Evolutionary conservation across 2,113 vertebrate species (phyloP).

Genomic region (Athene cunicularia): DNA sequence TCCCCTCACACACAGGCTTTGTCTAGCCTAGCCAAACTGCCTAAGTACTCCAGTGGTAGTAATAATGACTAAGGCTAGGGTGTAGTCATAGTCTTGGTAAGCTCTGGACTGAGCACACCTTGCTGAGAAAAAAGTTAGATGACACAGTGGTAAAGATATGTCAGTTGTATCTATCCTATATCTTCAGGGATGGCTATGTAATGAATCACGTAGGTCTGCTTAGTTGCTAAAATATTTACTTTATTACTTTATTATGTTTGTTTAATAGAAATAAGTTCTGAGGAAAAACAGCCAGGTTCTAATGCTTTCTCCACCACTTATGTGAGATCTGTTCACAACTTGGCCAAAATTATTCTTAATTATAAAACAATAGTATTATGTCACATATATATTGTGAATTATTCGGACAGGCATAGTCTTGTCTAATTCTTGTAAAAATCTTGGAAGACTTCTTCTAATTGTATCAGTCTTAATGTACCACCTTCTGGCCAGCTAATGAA

Average conservation of each 20-base stretch:
- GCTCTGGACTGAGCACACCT: background rate
- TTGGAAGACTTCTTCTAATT: background rate
- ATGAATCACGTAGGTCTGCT: background rate
- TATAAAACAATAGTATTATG: background rate
- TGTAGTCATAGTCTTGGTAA: background rate
- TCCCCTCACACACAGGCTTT: background rate
- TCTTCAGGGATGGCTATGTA: background rate
- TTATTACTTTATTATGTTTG: background rate
- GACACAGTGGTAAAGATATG: background rate
- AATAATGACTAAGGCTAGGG: background rate
- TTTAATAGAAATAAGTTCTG: background rate
- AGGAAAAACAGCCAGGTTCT: background rate
- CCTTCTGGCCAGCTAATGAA: constrained; percentile 60
- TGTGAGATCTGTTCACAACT: background rate
- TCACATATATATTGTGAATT: background rate
- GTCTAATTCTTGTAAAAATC: background rate
- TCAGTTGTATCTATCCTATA: background rate
- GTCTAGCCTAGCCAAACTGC: background rate
- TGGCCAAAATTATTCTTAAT: background rate
- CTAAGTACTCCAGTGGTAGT: background rate
- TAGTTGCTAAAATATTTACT: background rate
- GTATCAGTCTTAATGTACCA: constrained; percentile 48
- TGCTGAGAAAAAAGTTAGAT: background rate
- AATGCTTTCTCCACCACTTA: background rate
- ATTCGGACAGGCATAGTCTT: background rate